Conservation (phyloP, 1,140 invertebrate genomes). For the Thaumetopoea pityocampa region DNA sequence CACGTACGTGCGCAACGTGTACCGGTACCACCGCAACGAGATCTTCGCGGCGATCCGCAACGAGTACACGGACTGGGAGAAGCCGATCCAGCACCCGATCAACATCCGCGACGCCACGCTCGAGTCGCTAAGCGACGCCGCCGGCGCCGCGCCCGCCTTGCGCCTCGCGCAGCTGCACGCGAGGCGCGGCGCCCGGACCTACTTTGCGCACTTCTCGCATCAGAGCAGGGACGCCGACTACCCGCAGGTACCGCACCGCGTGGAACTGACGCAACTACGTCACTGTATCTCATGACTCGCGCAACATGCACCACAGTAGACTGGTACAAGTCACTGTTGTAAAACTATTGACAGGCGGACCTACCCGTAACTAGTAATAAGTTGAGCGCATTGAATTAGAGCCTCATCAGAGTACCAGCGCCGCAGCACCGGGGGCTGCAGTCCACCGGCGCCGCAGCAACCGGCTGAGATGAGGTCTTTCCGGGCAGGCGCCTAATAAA, state of each 20-base stretch:
- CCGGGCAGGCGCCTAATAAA: no score
- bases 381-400: no score
- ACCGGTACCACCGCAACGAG: constrained; percentile 92
- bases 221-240: constrained; percentile 85
- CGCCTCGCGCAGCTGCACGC: constrained; percentile 84
- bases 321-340: no score
- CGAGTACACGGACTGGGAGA: constrained; percentile 95
- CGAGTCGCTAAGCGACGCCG: constrained; percentile 91
- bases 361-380: no score
- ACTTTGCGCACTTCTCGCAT: constrained; percentile 89
- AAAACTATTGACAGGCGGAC: no score
- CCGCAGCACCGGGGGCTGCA: no score
- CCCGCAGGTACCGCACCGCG: constrained; percentile 84
- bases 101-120: constrained; percentile 89
- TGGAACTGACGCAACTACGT: no score
- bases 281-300: no score
- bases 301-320: no score
- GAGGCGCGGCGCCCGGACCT: constrained; percentile 81
- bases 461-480: no score
- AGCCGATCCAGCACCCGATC: constrained; percentile 89
- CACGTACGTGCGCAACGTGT: constrained; percentile 91
- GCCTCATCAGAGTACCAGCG: no score
- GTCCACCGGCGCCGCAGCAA: no score
- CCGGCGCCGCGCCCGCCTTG: constrained; percentile 84
- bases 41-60: constrained; percentile 93